Percentiles rank a stretch among this genome's conserved stretches.
Conservation (phyloP, 2,888 invertebrate genomes). For the Clivina fossor region DNA sequence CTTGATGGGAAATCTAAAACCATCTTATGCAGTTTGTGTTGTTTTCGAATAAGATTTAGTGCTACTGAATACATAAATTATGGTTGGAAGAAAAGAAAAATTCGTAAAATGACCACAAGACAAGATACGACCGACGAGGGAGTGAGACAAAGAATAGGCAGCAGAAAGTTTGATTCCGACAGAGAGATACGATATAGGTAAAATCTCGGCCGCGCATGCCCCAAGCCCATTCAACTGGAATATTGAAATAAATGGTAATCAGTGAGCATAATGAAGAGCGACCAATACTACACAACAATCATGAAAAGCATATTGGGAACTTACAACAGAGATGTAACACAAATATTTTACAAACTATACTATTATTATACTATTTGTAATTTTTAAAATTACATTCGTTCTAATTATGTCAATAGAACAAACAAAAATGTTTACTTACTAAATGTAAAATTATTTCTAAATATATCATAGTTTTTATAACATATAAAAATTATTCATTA, state of each 20-base stretch:
- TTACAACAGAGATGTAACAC: slow-evolving; percentile 11
- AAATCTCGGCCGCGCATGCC: slow-evolving; percentile 4
- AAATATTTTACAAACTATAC: too few relatives aligned
- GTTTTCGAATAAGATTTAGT: slow-evolving; percentile 26
- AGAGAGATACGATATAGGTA: neutral
- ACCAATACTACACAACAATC: slow-evolving; percentile 28
- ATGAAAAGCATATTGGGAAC: slow-evolving; percentile 19
- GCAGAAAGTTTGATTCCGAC: slow-evolving; percentile 1
- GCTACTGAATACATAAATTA: slow-evolving; percentile 13
- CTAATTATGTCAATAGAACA: too few relatives aligned
- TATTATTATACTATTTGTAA: too few relatives aligned
- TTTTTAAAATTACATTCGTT: neutral
- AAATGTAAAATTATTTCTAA: too few relatives aligned
- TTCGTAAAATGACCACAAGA: slow-evolving; percentile 17
- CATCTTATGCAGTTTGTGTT: slow-evolving; percentile 9
- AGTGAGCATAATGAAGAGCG: slow-evolving; percentile 42
- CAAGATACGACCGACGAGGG: slow-evolving; percentile 7
- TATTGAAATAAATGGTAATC: slow-evolving; percentile 46
- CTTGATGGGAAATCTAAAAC: slow-evolving; percentile 20
- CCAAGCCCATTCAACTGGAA: slow-evolving; percentile 31
- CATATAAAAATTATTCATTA: too few relatives aligned
- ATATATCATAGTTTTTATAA: too few relatives aligned
- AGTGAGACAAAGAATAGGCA: slow-evolving; percentile 17
- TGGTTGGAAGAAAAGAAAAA: too few relatives aligned
- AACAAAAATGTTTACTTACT: too few relatives aligned